Evolutionary conservation across 2,113 vertebrate genomes (phyloP).

Genomic region (Tyto alba): DNA sequence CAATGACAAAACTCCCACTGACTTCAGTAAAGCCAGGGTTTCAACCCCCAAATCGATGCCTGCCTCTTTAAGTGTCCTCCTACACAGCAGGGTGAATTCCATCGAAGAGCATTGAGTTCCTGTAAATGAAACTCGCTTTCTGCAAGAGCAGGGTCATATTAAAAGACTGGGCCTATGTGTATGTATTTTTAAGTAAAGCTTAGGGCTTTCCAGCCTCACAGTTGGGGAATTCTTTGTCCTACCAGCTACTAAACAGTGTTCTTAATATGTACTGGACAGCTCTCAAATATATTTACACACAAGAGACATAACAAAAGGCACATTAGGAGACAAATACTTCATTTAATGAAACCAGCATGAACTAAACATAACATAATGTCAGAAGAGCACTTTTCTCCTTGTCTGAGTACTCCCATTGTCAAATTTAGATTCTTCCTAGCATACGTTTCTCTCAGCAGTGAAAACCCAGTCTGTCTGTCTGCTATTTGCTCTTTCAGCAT

Average conservation of each 20-base stretch:
- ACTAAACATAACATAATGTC: conserved; percentile 64
- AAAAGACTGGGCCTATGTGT: conserved; percentile 24
- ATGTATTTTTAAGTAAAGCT: conserved; percentile 39
- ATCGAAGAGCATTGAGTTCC: conserved; percentile 60
- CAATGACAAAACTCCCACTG: conserved; percentile 16
- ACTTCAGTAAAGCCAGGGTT: conserved; percentile 16
- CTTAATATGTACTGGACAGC: conserved; percentile 45
- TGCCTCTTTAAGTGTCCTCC: conserved; percentile 66
- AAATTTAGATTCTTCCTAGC: conserved; percentile 1
- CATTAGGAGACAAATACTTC: conserved; percentile 62
- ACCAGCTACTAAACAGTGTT: conserved; percentile 19
- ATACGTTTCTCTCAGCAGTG: neutral
- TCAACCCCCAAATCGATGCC: conserved; percentile 25
- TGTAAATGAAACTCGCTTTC: conserved; percentile 55
- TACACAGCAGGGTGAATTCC: conserved; percentile 65
- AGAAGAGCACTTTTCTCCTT: conserved; percentile 45
- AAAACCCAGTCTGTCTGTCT: conserved; percentile 21
- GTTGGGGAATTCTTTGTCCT: conserved; percentile 56
- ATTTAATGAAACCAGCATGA: conserved; percentile 61
- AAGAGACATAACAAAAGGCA: conserved; percentile 68
- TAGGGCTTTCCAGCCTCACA: conserved; percentile 51
- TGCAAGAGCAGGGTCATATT: conserved; percentile 52
- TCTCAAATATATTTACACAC: conserved; percentile 51
- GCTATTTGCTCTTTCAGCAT: conserved; percentile 21
- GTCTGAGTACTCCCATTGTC: conserved; percentile 26